Percentiles rank a stretch among this genome's conserved stretches.
These are phyloP conservation scores for Alcis repandata DNA, from an alignment of 2,888 invertebrate species.

Conservation along the genomic window DNA sequence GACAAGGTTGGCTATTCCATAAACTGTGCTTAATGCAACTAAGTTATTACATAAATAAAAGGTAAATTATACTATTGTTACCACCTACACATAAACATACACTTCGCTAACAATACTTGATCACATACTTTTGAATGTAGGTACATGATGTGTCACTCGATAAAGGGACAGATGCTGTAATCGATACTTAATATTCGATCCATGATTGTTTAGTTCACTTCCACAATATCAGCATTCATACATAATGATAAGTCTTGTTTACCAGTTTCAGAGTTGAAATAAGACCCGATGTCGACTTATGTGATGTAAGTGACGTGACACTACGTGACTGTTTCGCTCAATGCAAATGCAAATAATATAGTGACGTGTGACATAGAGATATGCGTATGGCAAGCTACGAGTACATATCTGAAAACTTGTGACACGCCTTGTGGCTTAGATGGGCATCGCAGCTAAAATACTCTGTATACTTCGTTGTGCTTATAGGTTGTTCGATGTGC, in stretches of 20 bases:
- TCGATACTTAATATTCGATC: conserved; percentile 40
- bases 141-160: conserved; percentile 2
- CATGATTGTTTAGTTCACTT: conserved; percentile 42
- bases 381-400: background rate
- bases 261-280: conserved; percentile 6
- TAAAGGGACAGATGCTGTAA: conserved; percentile 19
- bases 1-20: conserved; percentile 20
- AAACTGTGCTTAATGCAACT: conserved; percentile 14
- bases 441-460: background rate
- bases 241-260: conserved; percentile 25
- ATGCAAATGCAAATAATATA: background rate
- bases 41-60: background rate
- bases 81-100: conserved; percentile 9
- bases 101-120: background rate
- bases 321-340: background rate
- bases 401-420: background rate
- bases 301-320: background rate
- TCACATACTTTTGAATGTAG: background rate
- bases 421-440: background rate
- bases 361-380: too few relatives aligned
- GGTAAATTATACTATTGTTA: conserved; percentile 1
- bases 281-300: background rate
- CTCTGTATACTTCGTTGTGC: background rate
- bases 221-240: conserved; percentile 34
- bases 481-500: background rate